Percentiles rank a stretch among this genome's conserved stretches.
Evolutionary conservation across 2,113 vertebrate species (phyloP).

Genomic region (Orthonyx spaldingii): DNA sequence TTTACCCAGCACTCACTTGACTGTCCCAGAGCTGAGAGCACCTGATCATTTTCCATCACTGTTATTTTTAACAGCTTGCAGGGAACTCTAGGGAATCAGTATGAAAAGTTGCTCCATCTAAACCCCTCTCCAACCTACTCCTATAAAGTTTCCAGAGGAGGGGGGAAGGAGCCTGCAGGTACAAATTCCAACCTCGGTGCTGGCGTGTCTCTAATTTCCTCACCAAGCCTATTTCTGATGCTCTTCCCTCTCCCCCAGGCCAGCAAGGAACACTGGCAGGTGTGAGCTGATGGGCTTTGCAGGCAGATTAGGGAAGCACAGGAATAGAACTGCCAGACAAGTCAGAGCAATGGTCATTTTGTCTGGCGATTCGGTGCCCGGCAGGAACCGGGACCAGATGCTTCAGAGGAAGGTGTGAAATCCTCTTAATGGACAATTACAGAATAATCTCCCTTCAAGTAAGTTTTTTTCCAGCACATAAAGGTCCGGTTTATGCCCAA

Average conservation of each 20-base stretch:
- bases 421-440: slow-evolving; percentile 2
- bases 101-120: not conserved
- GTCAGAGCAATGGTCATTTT: not conserved
- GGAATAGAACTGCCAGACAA: not conserved
- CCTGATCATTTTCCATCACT: not conserved
- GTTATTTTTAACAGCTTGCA: not conserved
- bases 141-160: not conserved
- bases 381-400: not conserved
- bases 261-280: not conserved
- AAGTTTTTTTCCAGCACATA: not conserved
- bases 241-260: not conserved
- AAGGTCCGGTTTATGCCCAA: not conserved
- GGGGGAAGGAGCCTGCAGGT: not conserved
- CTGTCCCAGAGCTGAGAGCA: not conserved
- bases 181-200: not conserved
- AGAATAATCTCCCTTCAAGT: not conserved
- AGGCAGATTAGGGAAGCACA: not conserved
- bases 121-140: not conserved
- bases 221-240: not conserved
- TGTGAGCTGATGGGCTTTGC: not conserved
- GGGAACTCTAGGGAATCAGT: not conserved
- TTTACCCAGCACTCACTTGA: not conserved
- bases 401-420: slow-evolving; percentile 25
- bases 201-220: rapidly evolving
- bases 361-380: not conserved